Evolutionary conservation across 2,113 vertebrate genomes (phyloP), one percentile per base, ranked within the genome.

Genomic region (Corapipo altera): DNA sequence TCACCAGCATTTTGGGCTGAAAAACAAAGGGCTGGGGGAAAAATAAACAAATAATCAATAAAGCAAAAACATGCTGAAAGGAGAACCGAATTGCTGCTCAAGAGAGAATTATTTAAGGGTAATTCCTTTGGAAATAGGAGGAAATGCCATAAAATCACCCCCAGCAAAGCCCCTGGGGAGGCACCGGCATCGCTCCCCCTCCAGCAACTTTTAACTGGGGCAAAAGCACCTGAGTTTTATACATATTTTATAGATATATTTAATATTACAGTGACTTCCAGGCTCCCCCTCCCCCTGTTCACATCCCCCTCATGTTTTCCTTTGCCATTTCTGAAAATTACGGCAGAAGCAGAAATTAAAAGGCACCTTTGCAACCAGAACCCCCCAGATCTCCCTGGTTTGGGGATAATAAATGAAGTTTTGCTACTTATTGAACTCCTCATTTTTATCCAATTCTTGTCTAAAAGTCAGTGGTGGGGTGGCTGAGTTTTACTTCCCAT

Each of bases 141-240:
- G 48, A 94, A 49, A 85, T 43, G 54, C 13, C 80, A 46, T 8
- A 33, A 74, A 82, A 88, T 19, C 37, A 52, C 2, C 11, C 18
- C 46, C 57, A 62, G 52, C 44, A 22, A 78, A 77, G 52, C 15
- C 46, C 22, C 51, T 28, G 0, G 0, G 67, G 43, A 70, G 49
- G 67, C 41, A 18, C 22, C 2, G 0, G 28, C 67, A 71, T 15
- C 0, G 0, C 27, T 41, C 2, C 55, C 55, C 15, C 55, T 43
- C 59, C 74, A 51, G 49, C 2, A 5, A 43, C 41, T 11, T 2
- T 66, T 0, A 39, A 2, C 35, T 2, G 3, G 17, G 59, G 51
- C 59, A 73, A 57, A 72, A 46, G 14, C 37, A 30, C 6, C 6
- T 3, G 0, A 57, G 30, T 85, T 79, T 49, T 8, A 27, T 2